phyloP scores from a whole-genome alignment of 2,113 vertebrate genomes.

The Apus apus region DNA sequence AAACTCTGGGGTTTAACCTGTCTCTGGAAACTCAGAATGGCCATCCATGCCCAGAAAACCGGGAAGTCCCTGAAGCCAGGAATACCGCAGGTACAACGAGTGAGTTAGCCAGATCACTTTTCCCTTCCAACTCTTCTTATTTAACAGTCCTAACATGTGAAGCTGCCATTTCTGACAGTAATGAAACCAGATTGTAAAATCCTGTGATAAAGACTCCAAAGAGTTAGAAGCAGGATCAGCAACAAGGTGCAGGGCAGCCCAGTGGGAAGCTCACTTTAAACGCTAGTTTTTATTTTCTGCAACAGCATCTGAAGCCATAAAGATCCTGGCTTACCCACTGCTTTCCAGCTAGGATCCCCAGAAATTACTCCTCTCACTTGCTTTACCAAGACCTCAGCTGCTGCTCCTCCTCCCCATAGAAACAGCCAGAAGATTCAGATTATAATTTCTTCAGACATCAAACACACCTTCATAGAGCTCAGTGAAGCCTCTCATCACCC shows the following conservation, averaged over 20 bases:
- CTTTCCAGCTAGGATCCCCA: conserved; percentile 7
- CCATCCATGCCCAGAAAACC: neutral
- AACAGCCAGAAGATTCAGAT: neutral
- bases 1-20: neutral
- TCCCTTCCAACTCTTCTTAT: neutral
- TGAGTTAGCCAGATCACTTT: neutral
- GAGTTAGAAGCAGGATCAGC: neutral
- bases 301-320: neutral
- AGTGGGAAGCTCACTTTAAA: neutral
- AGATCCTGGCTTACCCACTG: neutral
- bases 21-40: neutral
- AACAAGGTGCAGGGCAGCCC: neutral
- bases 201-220: neutral
- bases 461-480: neutral
- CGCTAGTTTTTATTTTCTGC: conserved; percentile 40
- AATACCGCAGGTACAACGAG: neutral
- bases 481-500: neutral
- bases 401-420: neutral
- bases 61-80: neutral
- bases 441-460: neutral
- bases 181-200: neutral
- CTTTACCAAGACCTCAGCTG: neutral
- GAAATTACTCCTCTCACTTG: conserved; percentile 24
- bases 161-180: neutral
- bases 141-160: neutral